Percentiles rank a stretch among this genome's conserved stretches.
phyloP scores from a whole-genome alignment of 2,888 invertebrate genomes.

The Scaptomyza tumidula region DNA sequence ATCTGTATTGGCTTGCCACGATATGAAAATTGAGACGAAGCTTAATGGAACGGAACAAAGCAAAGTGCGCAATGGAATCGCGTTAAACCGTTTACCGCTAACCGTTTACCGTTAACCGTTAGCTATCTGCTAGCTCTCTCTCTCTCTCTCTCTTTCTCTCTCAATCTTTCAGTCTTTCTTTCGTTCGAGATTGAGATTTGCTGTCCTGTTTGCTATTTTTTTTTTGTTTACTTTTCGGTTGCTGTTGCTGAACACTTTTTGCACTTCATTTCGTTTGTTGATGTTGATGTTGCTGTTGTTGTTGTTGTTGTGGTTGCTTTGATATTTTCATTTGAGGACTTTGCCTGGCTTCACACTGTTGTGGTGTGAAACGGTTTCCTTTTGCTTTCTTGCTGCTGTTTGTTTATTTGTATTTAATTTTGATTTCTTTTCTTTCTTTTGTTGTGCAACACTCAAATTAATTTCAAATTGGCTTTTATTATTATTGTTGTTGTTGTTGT shows the following conservation, averaged over 20 bases:
- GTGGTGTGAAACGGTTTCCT: slow-evolving; percentile 18
- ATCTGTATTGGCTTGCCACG: no score
- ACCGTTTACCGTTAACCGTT: slow-evolving; percentile 12
- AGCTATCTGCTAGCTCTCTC: slow-evolving; percentile 6
- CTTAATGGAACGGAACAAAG: not conserved
- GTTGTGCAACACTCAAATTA: slow-evolving; percentile 67
- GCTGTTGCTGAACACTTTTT: slow-evolving; percentile 63
- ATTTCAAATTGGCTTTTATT: slow-evolving; percentile 62
- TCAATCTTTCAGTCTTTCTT: slow-evolving; percentile 4
- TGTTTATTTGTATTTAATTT: not conserved
- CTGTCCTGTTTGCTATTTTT: slow-evolving; percentile 8
- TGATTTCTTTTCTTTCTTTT: slow-evolving; percentile 28
- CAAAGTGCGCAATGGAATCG: no score
- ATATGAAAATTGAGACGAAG: not conserved
- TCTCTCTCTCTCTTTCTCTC: slow-evolving; percentile 10
- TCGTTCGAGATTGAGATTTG: not conserved
- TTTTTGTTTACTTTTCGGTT: slow-evolving; percentile 18
- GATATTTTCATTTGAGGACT: slow-evolving; percentile 35
- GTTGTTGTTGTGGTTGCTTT: slow-evolving; percentile 17
- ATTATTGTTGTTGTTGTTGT: slow-evolving; percentile 32
- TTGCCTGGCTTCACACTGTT: slow-evolving; percentile 22
- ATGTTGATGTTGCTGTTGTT: slow-evolving; percentile 20
- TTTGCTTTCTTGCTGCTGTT: slow-evolving; percentile 27
- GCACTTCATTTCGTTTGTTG: slow-evolving; percentile 66
- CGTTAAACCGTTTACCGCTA: slow-evolving; percentile 1